Evolutionary conservation across 2,113 vertebrate genomes (phyloP).

Genomic region (Pimephales promelas): DNA sequence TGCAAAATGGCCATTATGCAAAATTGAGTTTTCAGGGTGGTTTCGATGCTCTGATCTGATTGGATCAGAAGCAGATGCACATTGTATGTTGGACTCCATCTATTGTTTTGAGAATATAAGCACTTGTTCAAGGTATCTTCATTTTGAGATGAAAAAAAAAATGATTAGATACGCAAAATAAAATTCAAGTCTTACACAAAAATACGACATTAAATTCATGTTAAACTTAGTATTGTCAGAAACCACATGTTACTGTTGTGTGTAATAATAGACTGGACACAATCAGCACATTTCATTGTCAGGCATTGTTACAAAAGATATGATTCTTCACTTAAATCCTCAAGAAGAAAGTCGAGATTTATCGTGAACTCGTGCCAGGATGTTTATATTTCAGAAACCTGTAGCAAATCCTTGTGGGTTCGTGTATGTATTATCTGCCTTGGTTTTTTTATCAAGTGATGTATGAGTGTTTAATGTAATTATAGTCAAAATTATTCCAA

Average conservation of each 20-base stretch:
- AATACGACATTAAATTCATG: slow-evolving; percentile 25
- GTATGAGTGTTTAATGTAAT: slow-evolving; percentile 71
- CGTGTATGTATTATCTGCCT: slow-evolving; percentile 47
- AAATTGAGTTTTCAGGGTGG: slow-evolving; percentile 53
- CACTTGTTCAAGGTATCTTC: not conserved
- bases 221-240: slow-evolving; percentile 22
- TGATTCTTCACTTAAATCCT: slow-evolving; percentile 33
- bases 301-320: slow-evolving; percentile 49
- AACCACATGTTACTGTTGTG: slow-evolving; percentile 40
- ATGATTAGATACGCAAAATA: slow-evolving; percentile 41
- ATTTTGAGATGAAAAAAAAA: not conserved
- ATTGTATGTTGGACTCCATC: slow-evolving; percentile 48
- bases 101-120: slow-evolving; percentile 51
- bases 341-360: slow-evolving; percentile 53
- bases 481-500: slow-evolving; percentile 73
- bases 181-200: slow-evolving; percentile 53
- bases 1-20: slow-evolving; percentile 36
- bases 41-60: slow-evolving; percentile 47
- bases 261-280: slow-evolving; percentile 59
- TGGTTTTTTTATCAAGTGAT: slow-evolving; percentile 55
- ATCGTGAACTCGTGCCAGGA: slow-evolving; percentile 53
- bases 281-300: slow-evolving; percentile 58
- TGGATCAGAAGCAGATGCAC: slow-evolving; percentile 30
- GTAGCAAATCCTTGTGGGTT: slow-evolving; percentile 55
- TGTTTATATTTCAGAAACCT: slow-evolving; percentile 56